Evolutionary conservation across 2,797 vertebrate genomes (phyloP).

Genomic region (Eulemur rubriventer): DNA sequence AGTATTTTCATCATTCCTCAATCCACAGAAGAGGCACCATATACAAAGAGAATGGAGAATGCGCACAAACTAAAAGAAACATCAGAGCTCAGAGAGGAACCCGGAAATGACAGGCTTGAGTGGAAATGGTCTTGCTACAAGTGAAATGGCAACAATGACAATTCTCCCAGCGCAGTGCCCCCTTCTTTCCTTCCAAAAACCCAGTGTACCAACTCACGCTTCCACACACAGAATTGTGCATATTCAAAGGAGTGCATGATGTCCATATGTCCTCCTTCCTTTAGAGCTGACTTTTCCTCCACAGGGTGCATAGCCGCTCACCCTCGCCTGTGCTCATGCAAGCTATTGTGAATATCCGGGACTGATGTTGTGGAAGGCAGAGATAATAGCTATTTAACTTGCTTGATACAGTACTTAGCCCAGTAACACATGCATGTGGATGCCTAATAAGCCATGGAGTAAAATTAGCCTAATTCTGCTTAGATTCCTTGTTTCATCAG

Average conservation of each 20-base stretch:
- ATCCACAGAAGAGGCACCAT: not conserved
- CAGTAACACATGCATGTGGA: not conserved
- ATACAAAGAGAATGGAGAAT: not conserved
- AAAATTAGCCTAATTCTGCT: constrained; percentile 54
- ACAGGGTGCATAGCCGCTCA: accelerated
- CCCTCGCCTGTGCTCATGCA: not conserved
- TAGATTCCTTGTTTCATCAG: constrained; percentile 62
- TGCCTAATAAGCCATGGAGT: constrained; percentile 70
- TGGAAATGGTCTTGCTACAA: not conserved
- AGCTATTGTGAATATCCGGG: not conserved
- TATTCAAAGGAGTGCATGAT: not conserved
- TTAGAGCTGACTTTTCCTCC: not conserved
- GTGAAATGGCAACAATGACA: not conserved
- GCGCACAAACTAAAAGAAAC: not conserved
- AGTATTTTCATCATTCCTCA: not conserved
- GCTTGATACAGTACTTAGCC: constrained; percentile 35
- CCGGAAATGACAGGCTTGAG: not conserved
- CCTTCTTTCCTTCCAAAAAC: not conserved
- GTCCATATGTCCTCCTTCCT: not conserved
- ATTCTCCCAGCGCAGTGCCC: not conserved
- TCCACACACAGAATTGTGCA: not conserved
- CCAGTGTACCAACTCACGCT: not conserved
- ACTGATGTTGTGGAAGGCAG: not conserved
- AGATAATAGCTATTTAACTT: constrained; percentile 41
- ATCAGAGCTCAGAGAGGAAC: not conserved